Conservation (phyloP, 2,113 vertebrate genomes). For the Anguilla japonica region DNA sequence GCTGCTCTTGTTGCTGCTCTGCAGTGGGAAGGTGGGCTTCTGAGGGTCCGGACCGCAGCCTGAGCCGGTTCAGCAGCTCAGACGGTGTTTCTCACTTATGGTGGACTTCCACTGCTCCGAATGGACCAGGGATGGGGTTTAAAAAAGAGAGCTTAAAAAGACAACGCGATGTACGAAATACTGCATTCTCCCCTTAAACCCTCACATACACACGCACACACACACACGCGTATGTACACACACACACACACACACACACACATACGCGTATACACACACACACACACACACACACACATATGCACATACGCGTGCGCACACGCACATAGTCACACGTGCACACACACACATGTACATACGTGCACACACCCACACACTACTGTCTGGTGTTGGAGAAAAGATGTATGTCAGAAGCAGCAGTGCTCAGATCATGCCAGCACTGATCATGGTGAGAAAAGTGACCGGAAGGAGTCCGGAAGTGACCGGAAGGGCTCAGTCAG, state of each 20-base stretch:
- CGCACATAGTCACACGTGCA: too few species aligned
- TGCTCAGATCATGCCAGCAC: not conserved
- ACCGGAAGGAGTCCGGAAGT: not conserved
- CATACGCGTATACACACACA: too few species aligned
- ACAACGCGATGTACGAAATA: not conserved
- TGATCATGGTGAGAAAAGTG: not conserved
- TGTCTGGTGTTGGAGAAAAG: not conserved
- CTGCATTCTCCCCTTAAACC: not conserved
- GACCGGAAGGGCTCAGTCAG: not conserved
- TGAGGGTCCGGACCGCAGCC: not conserved
- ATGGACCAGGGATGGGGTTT: not conserved
- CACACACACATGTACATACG: too few species aligned
- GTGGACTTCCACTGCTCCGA: not conserved
- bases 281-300: too few species aligned
- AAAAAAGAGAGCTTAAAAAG: not conserved
- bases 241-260: too few species aligned
- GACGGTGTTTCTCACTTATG: not conserved
- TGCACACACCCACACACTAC: too few species aligned
- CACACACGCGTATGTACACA: too few species aligned
- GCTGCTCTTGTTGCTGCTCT: not conserved
- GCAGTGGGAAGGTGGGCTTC: not conserved
- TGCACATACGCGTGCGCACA: too few species aligned
- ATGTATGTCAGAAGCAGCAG: not conserved
- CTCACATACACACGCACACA: too few species aligned
- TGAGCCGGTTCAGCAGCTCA: not conserved